Percentiles rank a stretch among this genome's conserved stretches.
Conservation (phyloP, 1,140 invertebrate genomes). For the Yoshiicerus persimilis region DNA sequence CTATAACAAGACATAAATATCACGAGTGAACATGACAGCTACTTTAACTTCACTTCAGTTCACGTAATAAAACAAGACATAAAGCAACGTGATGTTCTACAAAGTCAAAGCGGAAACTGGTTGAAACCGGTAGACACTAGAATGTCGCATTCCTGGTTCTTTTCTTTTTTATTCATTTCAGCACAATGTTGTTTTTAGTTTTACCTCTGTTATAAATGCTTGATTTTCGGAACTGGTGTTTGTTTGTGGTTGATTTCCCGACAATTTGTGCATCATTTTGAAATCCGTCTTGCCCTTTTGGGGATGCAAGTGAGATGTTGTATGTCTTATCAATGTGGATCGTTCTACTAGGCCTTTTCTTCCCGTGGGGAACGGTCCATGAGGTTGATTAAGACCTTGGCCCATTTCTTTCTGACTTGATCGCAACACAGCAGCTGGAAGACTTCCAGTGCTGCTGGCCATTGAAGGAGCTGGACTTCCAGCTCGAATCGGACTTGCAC, state of each 20-base stretch:
- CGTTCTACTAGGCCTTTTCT: constrained; percentile 83
- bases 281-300: constrained; percentile 64
- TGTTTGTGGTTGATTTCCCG: constrained; percentile 60
- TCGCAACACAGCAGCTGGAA: constrained; percentile 40
- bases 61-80: no score
- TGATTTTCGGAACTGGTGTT: constrained; percentile 82
- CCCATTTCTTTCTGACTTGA: constrained; percentile 24
- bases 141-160: no score
- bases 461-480: constrained; percentile 43
- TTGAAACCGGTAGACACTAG: no score
- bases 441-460: constrained; percentile 47
- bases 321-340: constrained; percentile 85
- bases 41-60: no score
- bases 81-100: no score
- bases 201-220: constrained; percentile 78
- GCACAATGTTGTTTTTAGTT: no score
- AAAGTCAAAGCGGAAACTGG: no score
- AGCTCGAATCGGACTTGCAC: constrained; percentile 45
- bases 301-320: constrained; percentile 52
- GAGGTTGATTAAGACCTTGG: constrained; percentile 1
- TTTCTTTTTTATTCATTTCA: no score
- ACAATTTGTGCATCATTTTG: constrained; percentile 55
- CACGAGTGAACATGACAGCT: no score
- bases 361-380: constrained; percentile 73
- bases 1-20: constrained; percentile 55